Percentiles rank a stretch among this genome's conserved stretches.
phyloP scores from a whole-genome alignment of 2,888 invertebrate genomes.

The Apoda limacodes region DNA sequence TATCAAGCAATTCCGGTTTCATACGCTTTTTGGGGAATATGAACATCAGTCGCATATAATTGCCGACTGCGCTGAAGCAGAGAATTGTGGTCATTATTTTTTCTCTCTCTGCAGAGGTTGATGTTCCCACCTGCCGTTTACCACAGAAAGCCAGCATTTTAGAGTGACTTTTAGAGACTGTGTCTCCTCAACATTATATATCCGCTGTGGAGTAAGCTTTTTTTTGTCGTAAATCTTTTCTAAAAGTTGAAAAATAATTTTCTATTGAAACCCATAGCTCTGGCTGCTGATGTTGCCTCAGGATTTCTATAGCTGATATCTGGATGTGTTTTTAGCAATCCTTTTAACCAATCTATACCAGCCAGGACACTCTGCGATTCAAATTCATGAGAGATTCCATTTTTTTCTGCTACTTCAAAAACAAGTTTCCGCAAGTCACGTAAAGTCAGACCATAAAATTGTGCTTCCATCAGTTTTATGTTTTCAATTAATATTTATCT shows the following conservation, averaged over 20 bases:
- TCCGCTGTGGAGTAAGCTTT: slow-evolving; percentile 15
- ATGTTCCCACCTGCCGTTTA: slow-evolving; percentile 19
- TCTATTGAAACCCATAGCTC: no score
- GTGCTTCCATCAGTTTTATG: no score
- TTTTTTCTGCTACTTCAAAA: no score
- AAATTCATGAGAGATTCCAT: no score
- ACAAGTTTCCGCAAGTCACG: no score
- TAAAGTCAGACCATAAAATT: no score
- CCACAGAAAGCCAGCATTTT: slow-evolving; percentile 19
- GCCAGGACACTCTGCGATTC: no score
- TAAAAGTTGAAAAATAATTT: slow-evolving; percentile 2
- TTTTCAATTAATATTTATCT: no score
- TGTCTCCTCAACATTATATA: slow-evolving; percentile 24
- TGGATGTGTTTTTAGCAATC: no score
- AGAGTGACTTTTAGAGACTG: slow-evolving; percentile 14
- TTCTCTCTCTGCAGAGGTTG: slow-evolving; percentile 22
- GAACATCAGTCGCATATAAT: slow-evolving; percentile 18
- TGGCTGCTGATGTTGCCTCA: no score
- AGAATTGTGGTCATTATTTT: slow-evolving; percentile 17
- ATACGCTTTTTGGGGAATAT: slow-evolving; percentile 6
- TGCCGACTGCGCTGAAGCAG: slow-evolving; percentile 21
- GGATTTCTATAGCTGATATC: no score
- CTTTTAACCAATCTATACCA: no score
- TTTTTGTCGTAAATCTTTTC: slow-evolving; percentile 10
- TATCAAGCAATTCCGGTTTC: slow-evolving; percentile 5